phyloP scores from a whole-genome alignment of 2,113 vertebrate genomes.

The Alexandromys fortis region DNA sequence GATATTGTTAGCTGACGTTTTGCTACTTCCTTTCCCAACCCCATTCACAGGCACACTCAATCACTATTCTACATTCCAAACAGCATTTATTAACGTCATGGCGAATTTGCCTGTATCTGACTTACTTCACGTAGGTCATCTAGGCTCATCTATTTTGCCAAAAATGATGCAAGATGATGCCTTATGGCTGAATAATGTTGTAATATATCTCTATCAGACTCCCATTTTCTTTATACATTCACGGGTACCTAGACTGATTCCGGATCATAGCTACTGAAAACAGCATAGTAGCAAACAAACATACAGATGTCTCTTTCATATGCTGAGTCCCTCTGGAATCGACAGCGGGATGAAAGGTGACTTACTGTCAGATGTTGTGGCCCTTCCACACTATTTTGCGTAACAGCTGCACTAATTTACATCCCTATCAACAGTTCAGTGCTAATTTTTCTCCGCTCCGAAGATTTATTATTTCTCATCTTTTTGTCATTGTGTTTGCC shows the following conservation, averaged over 20 bases:
- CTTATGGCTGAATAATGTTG: not conserved
- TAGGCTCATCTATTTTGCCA: not conserved
- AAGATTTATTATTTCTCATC: not conserved
- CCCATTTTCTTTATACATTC: not conserved
- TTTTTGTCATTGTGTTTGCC: not conserved
- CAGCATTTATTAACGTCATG: too few species aligned
- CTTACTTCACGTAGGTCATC: not conserved
- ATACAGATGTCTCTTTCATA: not conserved
- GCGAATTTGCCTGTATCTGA: not conserved
- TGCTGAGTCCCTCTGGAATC: not conserved
- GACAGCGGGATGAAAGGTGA: not conserved
- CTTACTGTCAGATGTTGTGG: not conserved
- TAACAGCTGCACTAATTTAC: not conserved
- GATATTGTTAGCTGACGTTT: not conserved
- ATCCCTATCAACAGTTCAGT: not conserved
- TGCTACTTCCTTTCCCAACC: too few species aligned
- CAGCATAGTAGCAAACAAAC: not conserved
- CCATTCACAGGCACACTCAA: not conserved
- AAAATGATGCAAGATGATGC: not conserved
- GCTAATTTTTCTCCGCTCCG: not conserved
- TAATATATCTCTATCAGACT: not conserved
- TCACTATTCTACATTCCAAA: not conserved
- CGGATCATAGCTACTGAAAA: not conserved
- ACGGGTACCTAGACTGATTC: not conserved
- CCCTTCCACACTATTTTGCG: not conserved